These are phyloP conservation scores for Psettodes erumei DNA, from an alignment of 2,113 vertebrate species.

Conservation along the genomic window DNA sequence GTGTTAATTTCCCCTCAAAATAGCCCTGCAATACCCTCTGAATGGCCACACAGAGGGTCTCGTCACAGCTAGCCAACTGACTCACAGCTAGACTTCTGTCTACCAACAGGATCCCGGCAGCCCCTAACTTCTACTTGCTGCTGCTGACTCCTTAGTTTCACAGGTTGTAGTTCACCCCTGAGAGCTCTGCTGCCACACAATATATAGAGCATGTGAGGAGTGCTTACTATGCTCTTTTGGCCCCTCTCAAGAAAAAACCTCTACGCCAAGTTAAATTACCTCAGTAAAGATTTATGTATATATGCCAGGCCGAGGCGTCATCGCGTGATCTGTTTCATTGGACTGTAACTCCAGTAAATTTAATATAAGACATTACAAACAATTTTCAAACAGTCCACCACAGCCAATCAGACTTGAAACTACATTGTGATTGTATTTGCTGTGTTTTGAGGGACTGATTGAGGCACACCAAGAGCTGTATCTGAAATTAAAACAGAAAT, in stretches of 20 bases:
- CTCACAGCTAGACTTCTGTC: slow-evolving; percentile 76
- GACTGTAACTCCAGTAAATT: slow-evolving; percentile 50
- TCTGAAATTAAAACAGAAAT: slow-evolving; percentile 33
- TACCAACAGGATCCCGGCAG: slow-evolving; percentile 63
- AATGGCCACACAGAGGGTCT: slow-evolving; percentile 77
- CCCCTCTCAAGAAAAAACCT: slow-evolving; percentile 45
- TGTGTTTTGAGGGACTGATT: slow-evolving; percentile 36
- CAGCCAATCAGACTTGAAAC: slow-evolving; percentile 54
- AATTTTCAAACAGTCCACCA: slow-evolving; percentile 33
- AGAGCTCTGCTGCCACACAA: slow-evolving; percentile 74
- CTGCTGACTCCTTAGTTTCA: slow-evolving; percentile 80
- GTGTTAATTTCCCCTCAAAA: slow-evolving; percentile 69
- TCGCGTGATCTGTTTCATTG: slow-evolving; percentile 38
- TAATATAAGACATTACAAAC: slow-evolving; percentile 57
- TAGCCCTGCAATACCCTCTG: slow-evolving; percentile 47
- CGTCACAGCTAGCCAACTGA: slow-evolving; percentile 74
- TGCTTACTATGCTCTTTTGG: slow-evolving; percentile 76
- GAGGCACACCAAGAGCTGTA: slow-evolving; percentile 9
- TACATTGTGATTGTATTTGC: slow-evolving; percentile 46
- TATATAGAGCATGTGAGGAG: slow-evolving; percentile 67
- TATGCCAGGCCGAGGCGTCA: slow-evolving; percentile 46
- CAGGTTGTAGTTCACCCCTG: slow-evolving; percentile 77
- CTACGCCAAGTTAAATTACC: slow-evolving; percentile 67
- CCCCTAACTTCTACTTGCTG: slow-evolving; percentile 61
- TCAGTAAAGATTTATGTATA: slow-evolving; percentile 71